These are phyloP conservation scores for Astropecten irregularis DNA, from an alignment of 53 echinoderm and acorn worm genomes.

Conservation along the genomic window DNA sequence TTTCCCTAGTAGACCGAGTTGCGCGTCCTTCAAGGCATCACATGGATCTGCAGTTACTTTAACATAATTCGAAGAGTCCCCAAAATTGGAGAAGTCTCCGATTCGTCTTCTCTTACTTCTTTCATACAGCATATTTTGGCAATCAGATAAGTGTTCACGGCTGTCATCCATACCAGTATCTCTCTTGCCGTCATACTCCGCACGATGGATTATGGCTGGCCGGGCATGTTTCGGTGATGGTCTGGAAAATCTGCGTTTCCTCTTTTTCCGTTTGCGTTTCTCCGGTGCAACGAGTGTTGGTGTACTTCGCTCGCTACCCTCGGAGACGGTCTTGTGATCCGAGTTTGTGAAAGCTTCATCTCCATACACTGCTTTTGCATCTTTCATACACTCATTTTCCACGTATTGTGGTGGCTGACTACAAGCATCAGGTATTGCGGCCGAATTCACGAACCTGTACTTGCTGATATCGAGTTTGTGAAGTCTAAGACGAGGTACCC, in stretches of 20 bases:
- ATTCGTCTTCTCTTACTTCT: neutral
- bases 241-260: neutral
- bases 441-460: neutral
- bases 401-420: too few species aligned
- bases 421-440: neutral
- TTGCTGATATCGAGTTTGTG: slow-evolving; percentile 8
- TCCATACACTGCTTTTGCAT: too few species aligned
- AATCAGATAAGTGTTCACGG: neutral
- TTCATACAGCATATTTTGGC: neutral
- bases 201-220: too few species aligned
- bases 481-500: neutral
- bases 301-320: too few species aligned
- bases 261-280: neutral
- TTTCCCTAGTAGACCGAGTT: too few species aligned
- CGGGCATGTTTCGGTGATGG: neutral
- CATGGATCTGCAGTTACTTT: too few species aligned
- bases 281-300: neutral
- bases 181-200: neutral
- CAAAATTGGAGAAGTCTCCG: neutral
- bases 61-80: neutral
- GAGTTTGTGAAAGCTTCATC: too few species aligned
- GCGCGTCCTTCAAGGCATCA: too few species aligned
- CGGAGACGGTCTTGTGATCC: too few species aligned
- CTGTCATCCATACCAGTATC: neutral
- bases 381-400: too few species aligned